These are phyloP conservation scores for Marronus borbonicus DNA, from an alignment of 2,888 invertebrate genomes.

Conservation along the genomic window DNA sequence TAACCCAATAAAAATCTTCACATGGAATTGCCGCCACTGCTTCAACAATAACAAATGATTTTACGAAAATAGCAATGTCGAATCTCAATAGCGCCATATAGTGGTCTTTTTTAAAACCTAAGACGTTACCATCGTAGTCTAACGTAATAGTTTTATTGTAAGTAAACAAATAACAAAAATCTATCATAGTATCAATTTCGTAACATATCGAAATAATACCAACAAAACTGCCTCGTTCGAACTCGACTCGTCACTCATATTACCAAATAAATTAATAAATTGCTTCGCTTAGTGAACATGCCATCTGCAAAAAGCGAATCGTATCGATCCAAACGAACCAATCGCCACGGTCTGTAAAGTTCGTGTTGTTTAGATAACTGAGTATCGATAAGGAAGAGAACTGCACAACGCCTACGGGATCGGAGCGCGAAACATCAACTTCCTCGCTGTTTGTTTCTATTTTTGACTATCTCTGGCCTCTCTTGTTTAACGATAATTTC, in stretches of 20 bases:
- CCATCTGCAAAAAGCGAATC: slow-evolving; percentile 19
- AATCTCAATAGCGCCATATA: too few species aligned
- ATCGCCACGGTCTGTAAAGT: slow-evolving; percentile 13
- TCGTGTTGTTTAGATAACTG: slow-evolving; percentile 24
- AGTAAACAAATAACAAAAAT: too few species aligned
- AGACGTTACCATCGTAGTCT: too few species aligned
- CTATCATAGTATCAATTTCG: too few species aligned
- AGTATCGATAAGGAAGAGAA: slow-evolving; percentile 26
- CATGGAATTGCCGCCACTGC: too few species aligned
- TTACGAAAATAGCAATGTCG: too few species aligned
- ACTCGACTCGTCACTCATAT: slow-evolving; percentile 3
- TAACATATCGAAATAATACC: too few species aligned
- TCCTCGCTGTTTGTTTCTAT: slow-evolving; percentile 13
- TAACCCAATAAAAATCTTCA: too few species aligned
- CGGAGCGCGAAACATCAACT: slow-evolving; percentile 17
- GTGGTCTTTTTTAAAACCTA: too few species aligned
- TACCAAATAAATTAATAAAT: slow-evolving; percentile 35
- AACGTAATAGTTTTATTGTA: too few species aligned
- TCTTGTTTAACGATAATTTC: slow-evolving; percentile 31
- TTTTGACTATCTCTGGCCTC: slow-evolving; percentile 19
- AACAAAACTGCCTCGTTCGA: slow-evolving; percentile 3
- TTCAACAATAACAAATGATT: too few species aligned
- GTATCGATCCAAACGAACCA: slow-evolving; percentile 26
- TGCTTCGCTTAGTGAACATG: slow-evolving; percentile 26
- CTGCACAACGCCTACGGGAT: slow-evolving; percentile 9